Percentiles rank a stretch among this genome's conserved stretches.
Conservation (phyloP, 2,888 invertebrate species). For the Drosophila macrothrix region DNA sequence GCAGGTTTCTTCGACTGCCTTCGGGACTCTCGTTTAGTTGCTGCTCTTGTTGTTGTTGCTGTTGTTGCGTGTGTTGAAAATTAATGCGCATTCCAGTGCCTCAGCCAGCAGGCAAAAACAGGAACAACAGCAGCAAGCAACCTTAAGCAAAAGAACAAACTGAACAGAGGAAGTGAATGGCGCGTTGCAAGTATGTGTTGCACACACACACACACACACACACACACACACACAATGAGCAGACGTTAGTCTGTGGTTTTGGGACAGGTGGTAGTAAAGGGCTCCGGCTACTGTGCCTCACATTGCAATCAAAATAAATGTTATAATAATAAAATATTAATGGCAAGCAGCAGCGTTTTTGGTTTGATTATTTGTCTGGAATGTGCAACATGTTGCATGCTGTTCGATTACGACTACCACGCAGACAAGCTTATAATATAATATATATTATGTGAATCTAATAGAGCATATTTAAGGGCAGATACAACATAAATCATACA, state of each 20-base stretch:
- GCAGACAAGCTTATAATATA: not conserved
- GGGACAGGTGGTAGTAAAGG: conserved; percentile 7
- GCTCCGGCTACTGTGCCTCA: conserved; percentile 23
- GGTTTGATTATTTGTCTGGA: not conserved
- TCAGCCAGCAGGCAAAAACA: conserved; percentile 29
- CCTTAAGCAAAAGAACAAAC: conserved; percentile 23
- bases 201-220: conserved; percentile 30
- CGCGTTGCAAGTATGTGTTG: conserved; percentile 63
- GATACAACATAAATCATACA: not conserved
- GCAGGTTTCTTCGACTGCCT: conserved; percentile 67
- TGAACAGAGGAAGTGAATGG: conserved; percentile 68
- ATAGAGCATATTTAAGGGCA: not conserved
- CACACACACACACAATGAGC: conserved; percentile 20
- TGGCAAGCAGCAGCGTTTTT: conserved; percentile 1
- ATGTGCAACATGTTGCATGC: conserved; percentile 34
- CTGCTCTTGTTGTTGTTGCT: conserved; percentile 16
- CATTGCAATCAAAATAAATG: conserved; percentile 53
- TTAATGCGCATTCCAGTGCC: conserved; percentile 78
- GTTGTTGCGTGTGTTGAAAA: conserved; percentile 75
- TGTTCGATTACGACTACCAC: not conserved
- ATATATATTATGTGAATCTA: not conserved
- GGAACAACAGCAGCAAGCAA: conserved; percentile 20
- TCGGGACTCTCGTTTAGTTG: conserved; percentile 15
- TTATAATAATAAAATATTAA: conserved; percentile 19
- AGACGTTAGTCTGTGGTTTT: not conserved